These are phyloP conservation scores for Pseudopodoces humilis DNA, from an alignment of 2,113 vertebrate genomes.

Conservation along the genomic window DNA sequence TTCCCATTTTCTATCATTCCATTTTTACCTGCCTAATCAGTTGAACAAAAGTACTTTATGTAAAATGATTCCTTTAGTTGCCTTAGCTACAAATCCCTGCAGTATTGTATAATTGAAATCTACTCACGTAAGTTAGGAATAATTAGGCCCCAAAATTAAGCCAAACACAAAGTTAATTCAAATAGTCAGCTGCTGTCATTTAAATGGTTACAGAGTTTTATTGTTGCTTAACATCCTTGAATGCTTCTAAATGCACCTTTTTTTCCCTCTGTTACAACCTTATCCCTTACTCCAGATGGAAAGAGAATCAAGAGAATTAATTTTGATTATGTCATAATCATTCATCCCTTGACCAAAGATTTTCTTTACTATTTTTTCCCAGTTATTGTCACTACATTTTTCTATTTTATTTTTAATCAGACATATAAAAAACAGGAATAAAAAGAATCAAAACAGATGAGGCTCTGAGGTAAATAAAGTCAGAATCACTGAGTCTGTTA, in stretches of 20 bases:
- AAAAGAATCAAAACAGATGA: slow-evolving; percentile 66
- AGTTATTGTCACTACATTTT: slow-evolving; percentile 73
- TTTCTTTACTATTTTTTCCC: slow-evolving; percentile 55
- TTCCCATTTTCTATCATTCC: slow-evolving; percentile 73
- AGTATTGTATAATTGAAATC: slow-evolving; percentile 82
- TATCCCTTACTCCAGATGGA: slow-evolving; percentile 4
- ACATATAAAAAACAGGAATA: slow-evolving; percentile 67
- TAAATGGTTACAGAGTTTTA: slow-evolving; percentile 73
- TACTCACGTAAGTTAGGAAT: slow-evolving; percentile 81
- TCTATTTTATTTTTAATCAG: slow-evolving; percentile 46
- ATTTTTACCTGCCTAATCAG: slow-evolving; percentile 77
- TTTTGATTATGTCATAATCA: slow-evolving; percentile 61
- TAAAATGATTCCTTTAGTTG: slow-evolving; percentile 82
- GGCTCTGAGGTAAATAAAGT: slow-evolving; percentile 72
- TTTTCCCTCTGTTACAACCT: slow-evolving; percentile 48
- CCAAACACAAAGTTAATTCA: slow-evolving; percentile 81
- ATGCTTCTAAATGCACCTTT: slow-evolving; percentile 78
- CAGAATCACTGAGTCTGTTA: slow-evolving; percentile 45
- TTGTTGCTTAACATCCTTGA: slow-evolving; percentile 75
- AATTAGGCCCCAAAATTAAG: slow-evolving; percentile 84
- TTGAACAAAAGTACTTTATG: slow-evolving; percentile 79
- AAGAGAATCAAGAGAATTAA: slow-evolving; percentile 72
- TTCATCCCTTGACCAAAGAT: slow-evolving; percentile 65
- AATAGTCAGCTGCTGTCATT: slow-evolving; percentile 78
- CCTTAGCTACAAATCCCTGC: slow-evolving; percentile 82